phyloP scores from a whole-genome alignment of 2,888 invertebrate species.

The Loripinus fragilis region DNA sequence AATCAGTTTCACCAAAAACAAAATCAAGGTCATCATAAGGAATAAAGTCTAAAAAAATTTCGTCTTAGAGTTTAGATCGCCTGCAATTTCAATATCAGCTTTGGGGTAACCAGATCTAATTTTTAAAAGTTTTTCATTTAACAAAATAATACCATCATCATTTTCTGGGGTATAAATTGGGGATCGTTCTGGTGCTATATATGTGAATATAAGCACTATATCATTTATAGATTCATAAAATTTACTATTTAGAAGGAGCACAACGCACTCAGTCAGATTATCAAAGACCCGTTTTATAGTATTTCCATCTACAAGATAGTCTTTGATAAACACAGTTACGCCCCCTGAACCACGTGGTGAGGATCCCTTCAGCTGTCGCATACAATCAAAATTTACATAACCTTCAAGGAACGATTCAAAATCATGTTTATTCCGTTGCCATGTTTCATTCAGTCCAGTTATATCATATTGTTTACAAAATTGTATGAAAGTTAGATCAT shows the following conservation, averaged over 20 bases:
- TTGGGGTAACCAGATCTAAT: conserved; percentile 23
- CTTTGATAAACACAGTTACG: conserved; percentile 29
- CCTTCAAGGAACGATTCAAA: conserved; percentile 17
- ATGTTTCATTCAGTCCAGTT: conserved; percentile 23
- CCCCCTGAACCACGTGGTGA: conserved; percentile 22
- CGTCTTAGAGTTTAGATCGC: conserved; percentile 35
- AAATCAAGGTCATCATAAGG: conserved; percentile 30
- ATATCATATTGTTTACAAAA: conserved; percentile 10
- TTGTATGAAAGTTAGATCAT: not conserved
- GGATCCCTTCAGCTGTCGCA: not conserved
- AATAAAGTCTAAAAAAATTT: conserved; percentile 28
- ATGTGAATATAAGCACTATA: conserved; percentile 1
- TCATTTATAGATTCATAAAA: conserved; percentile 5
- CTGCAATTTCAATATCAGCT: conserved; percentile 29
- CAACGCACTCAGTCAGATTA: conserved; percentile 15
- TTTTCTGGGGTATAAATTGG: conserved; percentile 13
- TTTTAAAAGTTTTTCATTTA: conserved; percentile 17
- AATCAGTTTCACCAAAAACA: conserved; percentile 22
- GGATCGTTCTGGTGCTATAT: too few relatives aligned
- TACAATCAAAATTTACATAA: conserved; percentile 25
- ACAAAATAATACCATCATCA: conserved; percentile 27
- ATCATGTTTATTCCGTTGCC: conserved; percentile 15
- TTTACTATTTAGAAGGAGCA: not conserved
- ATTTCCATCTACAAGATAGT: not conserved
- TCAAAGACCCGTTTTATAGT: conserved; percentile 13